phyloP scores from a whole-genome alignment of 2,113 vertebrate genomes.

The Thymallus thymallus region DNA sequence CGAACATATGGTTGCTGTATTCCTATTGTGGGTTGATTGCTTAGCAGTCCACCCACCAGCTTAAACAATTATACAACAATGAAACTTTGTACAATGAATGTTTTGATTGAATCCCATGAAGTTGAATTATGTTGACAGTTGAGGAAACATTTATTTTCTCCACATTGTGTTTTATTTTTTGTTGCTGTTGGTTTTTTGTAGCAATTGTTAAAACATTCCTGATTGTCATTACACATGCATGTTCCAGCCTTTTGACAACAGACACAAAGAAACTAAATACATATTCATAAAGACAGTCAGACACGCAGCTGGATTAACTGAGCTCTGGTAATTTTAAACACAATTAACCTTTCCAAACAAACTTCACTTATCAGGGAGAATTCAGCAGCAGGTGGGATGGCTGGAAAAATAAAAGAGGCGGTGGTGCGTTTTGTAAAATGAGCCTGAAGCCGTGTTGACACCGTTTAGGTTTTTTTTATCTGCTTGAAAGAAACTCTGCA shows the following conservation, averaged over 20 bases:
- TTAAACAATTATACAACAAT: no score
- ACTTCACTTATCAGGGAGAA: no score
- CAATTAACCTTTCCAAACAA: no score
- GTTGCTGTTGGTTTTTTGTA: background rate
- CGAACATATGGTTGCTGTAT: no score
- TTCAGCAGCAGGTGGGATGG: no score
- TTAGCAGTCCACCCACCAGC: no score
- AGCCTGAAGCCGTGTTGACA: background rate
- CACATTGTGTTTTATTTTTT: background rate
- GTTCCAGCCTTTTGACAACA: slow-evolving; percentile 2
- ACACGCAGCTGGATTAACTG: no score
- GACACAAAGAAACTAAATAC: background rate
- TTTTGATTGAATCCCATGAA: background rate
- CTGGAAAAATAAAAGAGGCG: no score
- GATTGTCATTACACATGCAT: background rate
- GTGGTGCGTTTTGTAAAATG: slow-evolving; percentile 11
- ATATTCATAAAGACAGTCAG: no score
- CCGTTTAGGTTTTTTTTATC: slow-evolving; percentile 2
- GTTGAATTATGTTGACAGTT: background rate
- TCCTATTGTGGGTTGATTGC: no score
- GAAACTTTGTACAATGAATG: background rate
- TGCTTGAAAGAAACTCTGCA: background rate
- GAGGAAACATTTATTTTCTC: background rate
- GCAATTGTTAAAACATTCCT: background rate
- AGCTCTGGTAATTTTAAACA: no score